Evolutionary conservation across 2,113 vertebrate species (phyloP).

Genomic region (Orthonyx spaldingii): DNA sequence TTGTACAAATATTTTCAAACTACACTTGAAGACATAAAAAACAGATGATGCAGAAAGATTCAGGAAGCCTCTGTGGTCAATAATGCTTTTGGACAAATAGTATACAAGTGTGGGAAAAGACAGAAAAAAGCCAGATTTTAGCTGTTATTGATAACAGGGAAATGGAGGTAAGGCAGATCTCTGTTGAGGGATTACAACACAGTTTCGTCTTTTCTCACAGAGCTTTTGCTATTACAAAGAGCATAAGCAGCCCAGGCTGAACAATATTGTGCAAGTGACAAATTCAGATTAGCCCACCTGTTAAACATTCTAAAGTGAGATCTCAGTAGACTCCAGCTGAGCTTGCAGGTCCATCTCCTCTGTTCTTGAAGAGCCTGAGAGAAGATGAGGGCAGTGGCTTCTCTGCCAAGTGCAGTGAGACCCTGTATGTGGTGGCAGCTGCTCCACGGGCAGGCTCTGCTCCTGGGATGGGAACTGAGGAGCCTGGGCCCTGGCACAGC

Average conservation of each 20-base stretch:
- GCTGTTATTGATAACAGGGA: not conserved
- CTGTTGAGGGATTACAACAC: not conserved
- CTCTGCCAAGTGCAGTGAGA: not conserved
- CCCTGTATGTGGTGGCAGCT: rapidly evolving
- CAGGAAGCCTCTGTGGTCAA: slow-evolving; percentile 35
- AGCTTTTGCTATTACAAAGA: not conserved
- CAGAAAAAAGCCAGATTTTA: not conserved
- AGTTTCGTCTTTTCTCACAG: not conserved
- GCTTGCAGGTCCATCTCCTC: not conserved
- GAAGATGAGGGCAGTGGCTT: not conserved
- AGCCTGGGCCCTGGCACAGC: rapidly evolving
- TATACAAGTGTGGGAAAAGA: not conserved
- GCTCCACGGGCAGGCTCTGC: rapidly evolving
- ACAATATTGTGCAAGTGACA: not conserved
- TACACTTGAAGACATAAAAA: not conserved
- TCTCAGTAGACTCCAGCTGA: not conserved
- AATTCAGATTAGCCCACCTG: not conserved
- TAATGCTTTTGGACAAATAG: not conserved
- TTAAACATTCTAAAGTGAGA: not conserved
- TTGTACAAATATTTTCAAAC: not conserved
- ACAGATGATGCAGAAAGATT: not conserved
- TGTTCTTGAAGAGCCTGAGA: not conserved
- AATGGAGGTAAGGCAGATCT: not conserved
- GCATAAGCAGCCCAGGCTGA: not conserved
- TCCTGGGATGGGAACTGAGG: not conserved